Percentiles rank a stretch among this genome's conserved stretches.
These are phyloP conservation scores for Cyprinodon variegatus DNA, from an alignment of 2,113 vertebrate genomes.

Conservation along the genomic window DNA sequence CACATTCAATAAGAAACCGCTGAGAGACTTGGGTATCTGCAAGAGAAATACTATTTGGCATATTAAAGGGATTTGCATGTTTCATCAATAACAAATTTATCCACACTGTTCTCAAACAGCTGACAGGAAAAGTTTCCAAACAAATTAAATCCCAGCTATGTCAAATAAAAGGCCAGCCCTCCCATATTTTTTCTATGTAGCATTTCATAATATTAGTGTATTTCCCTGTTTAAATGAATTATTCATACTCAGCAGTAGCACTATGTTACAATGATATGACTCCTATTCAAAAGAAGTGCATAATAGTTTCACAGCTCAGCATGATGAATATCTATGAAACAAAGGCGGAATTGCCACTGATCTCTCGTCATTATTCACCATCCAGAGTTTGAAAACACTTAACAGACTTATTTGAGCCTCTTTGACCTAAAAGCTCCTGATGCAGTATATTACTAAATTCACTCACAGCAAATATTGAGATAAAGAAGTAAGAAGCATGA, in stretches of 20 bases:
- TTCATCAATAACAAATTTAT: slow-evolving; percentile 35
- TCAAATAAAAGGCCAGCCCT: slow-evolving; percentile 21
- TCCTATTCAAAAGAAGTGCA: slow-evolving; percentile 44
- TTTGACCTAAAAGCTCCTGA: slow-evolving; percentile 19
- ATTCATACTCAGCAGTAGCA: slow-evolving; percentile 55
- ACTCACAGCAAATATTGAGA: background rate
- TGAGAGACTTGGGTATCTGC: background rate
- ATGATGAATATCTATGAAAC: slow-evolving; percentile 42
- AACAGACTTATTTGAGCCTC: slow-evolving; percentile 13
- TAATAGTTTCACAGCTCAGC: slow-evolving; percentile 55
- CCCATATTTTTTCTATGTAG: slow-evolving; percentile 1
- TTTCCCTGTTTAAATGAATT: slow-evolving; percentile 49
- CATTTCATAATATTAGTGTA: slow-evolving; percentile 29
- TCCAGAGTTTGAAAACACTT: slow-evolving; percentile 44
- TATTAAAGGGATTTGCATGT: background rate
- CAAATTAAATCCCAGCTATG: slow-evolving; percentile 23
- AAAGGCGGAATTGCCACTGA: slow-evolving; percentile 50
- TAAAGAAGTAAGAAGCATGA: background rate
- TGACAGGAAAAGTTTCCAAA: slow-evolving; percentile 8
- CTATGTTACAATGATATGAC: slow-evolving; percentile 42
- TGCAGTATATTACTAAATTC: background rate
- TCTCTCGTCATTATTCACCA: slow-evolving; percentile 29
- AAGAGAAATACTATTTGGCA: background rate
- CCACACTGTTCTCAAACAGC: background rate
- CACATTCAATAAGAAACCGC: slow-evolving; percentile 9